Evolutionary conservation across 1,140 invertebrate genomes (phyloP).

Genomic region (Delia radicum): DNA sequence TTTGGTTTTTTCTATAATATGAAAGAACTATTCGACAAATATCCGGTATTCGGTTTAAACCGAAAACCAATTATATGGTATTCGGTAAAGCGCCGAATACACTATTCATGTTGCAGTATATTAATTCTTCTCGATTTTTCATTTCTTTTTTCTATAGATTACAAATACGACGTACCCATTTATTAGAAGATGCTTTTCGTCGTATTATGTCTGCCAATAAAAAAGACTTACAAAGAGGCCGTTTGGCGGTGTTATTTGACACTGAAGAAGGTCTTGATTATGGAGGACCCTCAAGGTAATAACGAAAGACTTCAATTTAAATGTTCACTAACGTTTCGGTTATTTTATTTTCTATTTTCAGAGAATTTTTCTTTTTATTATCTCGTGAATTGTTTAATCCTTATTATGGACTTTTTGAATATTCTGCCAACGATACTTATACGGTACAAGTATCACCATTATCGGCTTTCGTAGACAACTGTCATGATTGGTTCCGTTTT

Average conservation of each 20-base stretch:
- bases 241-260: constrained; percentile 91
- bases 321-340: background rate
- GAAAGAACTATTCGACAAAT: too few relatives aligned
- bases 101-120: too few relatives aligned
- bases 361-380: constrained; percentile 96
- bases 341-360: constrained; percentile 16
- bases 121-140: too few relatives aligned
- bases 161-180: constrained; percentile 87
- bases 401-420: constrained; percentile 97
- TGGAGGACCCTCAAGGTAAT: constrained; percentile 79
- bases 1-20: too few relatives aligned
- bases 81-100: too few relatives aligned
- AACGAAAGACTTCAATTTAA: background rate
- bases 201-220: constrained; percentile 96
- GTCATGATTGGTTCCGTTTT: constrained; percentile 97
- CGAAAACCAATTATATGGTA: too few relatives aligned
- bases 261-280: constrained; percentile 97
- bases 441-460: constrained; percentile 97
- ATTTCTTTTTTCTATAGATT: constrained; percentile 63
- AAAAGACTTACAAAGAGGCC: constrained; percentile 93
- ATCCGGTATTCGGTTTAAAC: too few relatives aligned
- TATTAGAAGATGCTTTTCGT: constrained; percentile 94
- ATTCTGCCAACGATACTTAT: constrained; percentile 96
- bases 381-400: constrained; percentile 97
- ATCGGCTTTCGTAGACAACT: constrained; percentile 97